Evolutionary conservation across 2,113 vertebrate genomes (phyloP), one percentile per base, ranked within the genome.

Genomic region (Tylochromis polylepis): DNA sequence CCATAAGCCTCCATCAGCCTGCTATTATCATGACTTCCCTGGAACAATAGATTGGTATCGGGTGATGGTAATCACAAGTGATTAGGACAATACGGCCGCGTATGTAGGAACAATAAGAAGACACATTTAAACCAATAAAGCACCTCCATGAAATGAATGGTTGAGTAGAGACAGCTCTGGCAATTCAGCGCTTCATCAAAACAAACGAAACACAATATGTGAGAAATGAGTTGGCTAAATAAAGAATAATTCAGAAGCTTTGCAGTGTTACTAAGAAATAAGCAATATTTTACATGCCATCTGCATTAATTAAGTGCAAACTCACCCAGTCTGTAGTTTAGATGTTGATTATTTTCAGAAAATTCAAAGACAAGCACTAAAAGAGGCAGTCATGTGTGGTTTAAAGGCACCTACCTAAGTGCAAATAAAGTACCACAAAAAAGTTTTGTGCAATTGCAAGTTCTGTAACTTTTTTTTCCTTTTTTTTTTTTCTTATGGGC

Each of bases 41-140:
- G 83, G 92, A 87, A 97, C 96, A 97, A 97, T 95, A 90, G 94
- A 59, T 84, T 82, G 29, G 58, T 85, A 92, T 90, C 59, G 86
- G 85, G 81, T 93, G 96, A 97, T 87, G 87, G n/a, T 96, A 95
- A 96, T 96, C 94, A 87, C 87, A 96, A 94, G 91, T 95, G 96
- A 96, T 95, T 81, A 92, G 87, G 88, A 95, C 95, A 96, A 93
- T 95, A 94, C 38, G 89, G 91, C 90, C 58, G 87, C 87, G 87
- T 95, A 91, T 92, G 92, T 89, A 93, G 84, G 93, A 93, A 94
- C 92, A 94, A 93, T 93, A 90, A 91, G 89, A 93, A 94, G 91
- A 95, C 93, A 95, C 90, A 90, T 94, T 94, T 93, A 90, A 92
- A 93, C 88, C 94, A 93, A 92, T 92, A 92, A 94, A 92, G 92